These are phyloP conservation scores for Brachypteracias leptosomus DNA, from an alignment of 2,113 vertebrate species.

Conservation along the genomic window DNA sequence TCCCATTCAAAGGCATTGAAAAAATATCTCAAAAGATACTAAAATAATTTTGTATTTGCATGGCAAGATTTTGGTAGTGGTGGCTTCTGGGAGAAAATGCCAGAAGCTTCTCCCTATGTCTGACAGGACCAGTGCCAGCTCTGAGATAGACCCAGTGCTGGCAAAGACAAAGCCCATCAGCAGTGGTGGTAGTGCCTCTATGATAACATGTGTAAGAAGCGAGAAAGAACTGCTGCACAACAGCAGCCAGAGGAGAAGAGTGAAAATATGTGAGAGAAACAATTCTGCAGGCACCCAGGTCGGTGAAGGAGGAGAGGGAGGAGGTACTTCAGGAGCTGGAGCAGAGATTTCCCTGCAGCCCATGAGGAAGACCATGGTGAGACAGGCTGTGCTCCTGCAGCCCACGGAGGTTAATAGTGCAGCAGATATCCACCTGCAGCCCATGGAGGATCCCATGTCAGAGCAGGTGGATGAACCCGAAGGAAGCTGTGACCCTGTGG, in stretches of 20 bases:
- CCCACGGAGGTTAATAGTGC: too few species aligned
- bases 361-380: fast-evolving
- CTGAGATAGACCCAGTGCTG: fast-evolving
- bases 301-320: background rate
- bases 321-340: too few species aligned
- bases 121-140: fast-evolving
- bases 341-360: background rate
- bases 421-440: background rate
- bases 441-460: fast-evolving
- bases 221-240: background rate
- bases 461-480: background rate
- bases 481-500: background rate
- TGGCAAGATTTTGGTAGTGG: background rate
- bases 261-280: background rate
- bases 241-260: background rate
- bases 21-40: background rate
- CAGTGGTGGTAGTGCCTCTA: fast-evolving
- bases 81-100: background rate
- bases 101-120: background rate
- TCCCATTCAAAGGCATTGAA: background rate
- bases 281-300: background rate
- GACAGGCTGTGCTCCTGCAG: background rate
- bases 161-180: background rate
- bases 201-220: background rate
- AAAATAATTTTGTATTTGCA: background rate